phyloP scores from a whole-genome alignment of 2,888 invertebrate species.

The Chirona hameri region DNA sequence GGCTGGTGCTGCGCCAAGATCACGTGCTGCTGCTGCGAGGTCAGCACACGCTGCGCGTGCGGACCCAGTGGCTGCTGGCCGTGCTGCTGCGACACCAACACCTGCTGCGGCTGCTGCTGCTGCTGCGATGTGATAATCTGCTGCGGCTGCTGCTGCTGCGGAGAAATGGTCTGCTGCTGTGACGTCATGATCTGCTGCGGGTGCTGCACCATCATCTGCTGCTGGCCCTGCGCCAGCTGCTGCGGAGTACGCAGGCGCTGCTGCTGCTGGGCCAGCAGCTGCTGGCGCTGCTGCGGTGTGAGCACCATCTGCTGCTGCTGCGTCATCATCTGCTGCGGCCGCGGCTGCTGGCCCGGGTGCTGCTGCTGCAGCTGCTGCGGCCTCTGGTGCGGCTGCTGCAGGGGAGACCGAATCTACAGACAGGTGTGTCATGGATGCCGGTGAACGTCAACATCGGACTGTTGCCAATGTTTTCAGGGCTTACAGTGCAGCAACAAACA shows the following conservation, averaged over 20 bases:
- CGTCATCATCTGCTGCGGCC: constrained; percentile 35
- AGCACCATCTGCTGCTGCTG: constrained; percentile 47
- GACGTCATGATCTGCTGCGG: constrained; percentile 33
- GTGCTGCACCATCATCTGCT: constrained; percentile 57
- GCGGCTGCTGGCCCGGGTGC: constrained; percentile 36
- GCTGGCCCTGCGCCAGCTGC: constrained; percentile 67
- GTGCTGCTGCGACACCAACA: not conserved
- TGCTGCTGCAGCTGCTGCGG: constrained; percentile 42
- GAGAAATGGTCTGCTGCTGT: not conserved
- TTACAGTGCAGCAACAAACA: too few relatives aligned
- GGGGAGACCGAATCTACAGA: constrained; percentile 59
- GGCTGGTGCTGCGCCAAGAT: not conserved
- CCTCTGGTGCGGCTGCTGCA: constrained; percentile 41
- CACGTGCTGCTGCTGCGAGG: constrained; percentile 7
- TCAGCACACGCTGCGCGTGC: not conserved
- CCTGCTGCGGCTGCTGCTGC: not conserved
- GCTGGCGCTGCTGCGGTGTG: constrained; percentile 77
- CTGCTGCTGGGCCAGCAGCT: constrained; percentile 73
- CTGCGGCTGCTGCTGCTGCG: constrained; percentile 13
- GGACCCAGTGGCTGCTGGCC: not conserved
- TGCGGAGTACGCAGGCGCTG: constrained; percentile 56
- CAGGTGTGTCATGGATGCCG: constrained; percentile 46
- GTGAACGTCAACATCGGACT: not conserved
- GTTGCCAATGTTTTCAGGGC: too few relatives aligned
- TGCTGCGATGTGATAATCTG: constrained; percentile 1